Evolutionary conservation across 2,888 invertebrate genomes (phyloP).

Genomic region (Cacoxenus indagator): DNA sequence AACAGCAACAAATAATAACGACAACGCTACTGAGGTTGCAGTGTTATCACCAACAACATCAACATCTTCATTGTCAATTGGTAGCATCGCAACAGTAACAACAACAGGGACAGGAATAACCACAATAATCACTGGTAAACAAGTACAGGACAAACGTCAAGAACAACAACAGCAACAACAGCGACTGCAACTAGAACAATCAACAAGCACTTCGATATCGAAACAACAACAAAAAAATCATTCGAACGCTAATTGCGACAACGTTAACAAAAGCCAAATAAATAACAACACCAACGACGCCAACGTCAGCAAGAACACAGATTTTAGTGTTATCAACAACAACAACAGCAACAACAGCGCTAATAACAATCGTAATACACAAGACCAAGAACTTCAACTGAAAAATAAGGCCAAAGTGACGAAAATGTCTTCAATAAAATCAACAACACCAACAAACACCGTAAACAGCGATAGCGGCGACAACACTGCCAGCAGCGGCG

Average conservation of each 20-base stretch:
- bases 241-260: slow-evolving; percentile 28
- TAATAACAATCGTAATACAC: slow-evolving; percentile 28
- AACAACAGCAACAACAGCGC: slow-evolving; percentile 32
- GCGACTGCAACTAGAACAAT: slow-evolving; percentile 25
- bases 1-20: slow-evolving; percentile 16
- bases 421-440: neutral
- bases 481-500: slow-evolving; percentile 26
- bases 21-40: slow-evolving; percentile 4
- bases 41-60: slow-evolving; percentile 44
- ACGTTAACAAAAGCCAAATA: slow-evolving; percentile 13
- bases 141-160: slow-evolving; percentile 37
- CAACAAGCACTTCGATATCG: slow-evolving; percentile 16
- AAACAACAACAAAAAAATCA: slow-evolving; percentile 15
- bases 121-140: slow-evolving; percentile 36
- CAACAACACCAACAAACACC: slow-evolving; percentile 14
- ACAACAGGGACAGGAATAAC: slow-evolving; percentile 37
- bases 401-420: neutral
- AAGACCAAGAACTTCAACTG: slow-evolving; percentile 20
- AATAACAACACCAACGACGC: slow-evolving; percentile 28
- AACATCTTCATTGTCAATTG: slow-evolving; percentile 32
- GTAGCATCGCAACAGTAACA: slow-evolving; percentile 31
- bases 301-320: slow-evolving; percentile 29
- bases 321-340: slow-evolving; percentile 24
- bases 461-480: slow-evolving; percentile 29
- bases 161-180: slow-evolving; percentile 41